Evolutionary conservation across 64 coral and sea anemone genomes (phyloP).

Genomic region (Montipora sp.): DNA sequence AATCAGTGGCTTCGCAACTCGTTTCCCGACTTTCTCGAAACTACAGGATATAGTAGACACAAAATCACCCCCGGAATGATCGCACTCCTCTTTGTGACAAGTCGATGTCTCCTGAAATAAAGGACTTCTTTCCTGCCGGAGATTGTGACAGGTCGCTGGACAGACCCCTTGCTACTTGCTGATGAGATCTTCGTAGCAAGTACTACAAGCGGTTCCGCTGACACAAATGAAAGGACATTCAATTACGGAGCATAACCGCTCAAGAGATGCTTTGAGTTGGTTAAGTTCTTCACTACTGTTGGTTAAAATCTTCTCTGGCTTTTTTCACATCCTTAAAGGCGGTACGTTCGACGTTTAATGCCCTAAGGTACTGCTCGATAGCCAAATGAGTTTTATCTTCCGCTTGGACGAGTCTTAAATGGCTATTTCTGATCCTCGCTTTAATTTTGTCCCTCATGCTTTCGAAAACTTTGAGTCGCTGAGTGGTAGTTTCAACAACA

Average conservation of each 20-base stretch:
- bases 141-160: constrained; percentile 22
- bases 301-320: not conserved
- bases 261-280: not conserved
- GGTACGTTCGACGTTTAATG: not conserved
- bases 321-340: not conserved
- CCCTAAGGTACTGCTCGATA: not conserved
- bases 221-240: constrained; percentile 48
- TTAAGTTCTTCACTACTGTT: constrained; percentile 10
- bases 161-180: constrained; percentile 40
- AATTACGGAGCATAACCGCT: constrained; percentile 12
- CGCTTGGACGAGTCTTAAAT: not conserved
- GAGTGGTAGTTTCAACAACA: constrained; percentile 1
- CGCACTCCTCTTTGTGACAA: not conserved
- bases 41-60: not conserved
- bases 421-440: not conserved
- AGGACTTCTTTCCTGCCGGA: not conserved
- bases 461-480: not conserved
- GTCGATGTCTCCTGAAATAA: not conserved
- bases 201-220: constrained; percentile 19
- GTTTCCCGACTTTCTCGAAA: not conserved
- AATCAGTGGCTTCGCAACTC: not conserved
- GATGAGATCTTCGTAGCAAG: constrained; percentile 39
- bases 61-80: not conserved
- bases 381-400: not conserved
- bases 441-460: not conserved